These are phyloP conservation scores for Drosophila affinis DNA, from an alignment of 2,888 invertebrate genomes.

Conservation along the genomic window DNA sequence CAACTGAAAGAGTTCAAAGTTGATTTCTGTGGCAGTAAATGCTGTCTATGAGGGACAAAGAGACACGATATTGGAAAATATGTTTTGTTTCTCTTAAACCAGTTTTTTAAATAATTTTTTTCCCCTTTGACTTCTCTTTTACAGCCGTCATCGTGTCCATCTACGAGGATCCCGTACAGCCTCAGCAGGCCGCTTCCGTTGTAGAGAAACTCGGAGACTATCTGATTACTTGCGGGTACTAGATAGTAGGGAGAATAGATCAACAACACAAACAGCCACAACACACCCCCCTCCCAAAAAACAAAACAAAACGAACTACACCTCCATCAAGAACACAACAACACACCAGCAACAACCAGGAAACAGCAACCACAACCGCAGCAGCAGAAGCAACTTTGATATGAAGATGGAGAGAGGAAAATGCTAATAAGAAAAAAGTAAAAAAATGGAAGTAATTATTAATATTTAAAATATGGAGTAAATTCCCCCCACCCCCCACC, in stretches of 20 bases:
- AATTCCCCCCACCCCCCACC: constrained; percentile 29
- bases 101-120: not conserved
- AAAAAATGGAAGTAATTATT: constrained; percentile 71
- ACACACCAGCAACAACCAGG: constrained; percentile 55
- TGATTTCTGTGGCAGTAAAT: not conserved
- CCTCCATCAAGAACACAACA: constrained; percentile 58
- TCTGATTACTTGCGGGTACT: constrained; percentile 98
- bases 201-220: constrained; percentile 99
- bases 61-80: too few relatives aligned
- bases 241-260: constrained; percentile 86
- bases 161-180: constrained; percentile 98
- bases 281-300: constrained; percentile 17
- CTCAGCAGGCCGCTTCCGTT: constrained; percentile 97
- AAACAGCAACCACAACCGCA: constrained; percentile 54
- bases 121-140: not conserved
- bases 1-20: not conserved
- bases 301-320: constrained; percentile 43
- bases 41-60: not conserved
- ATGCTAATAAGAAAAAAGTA: constrained; percentile 40
- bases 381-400: constrained; percentile 60
- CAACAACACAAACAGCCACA: constrained; percentile 59
- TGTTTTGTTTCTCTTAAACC: too few relatives aligned
- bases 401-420: constrained; percentile 28
- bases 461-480: constrained; percentile 73
- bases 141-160: constrained; percentile 96